Conservation (phyloP, 2,797 vertebrate species). For the Oryzias sinensis region DNA sequence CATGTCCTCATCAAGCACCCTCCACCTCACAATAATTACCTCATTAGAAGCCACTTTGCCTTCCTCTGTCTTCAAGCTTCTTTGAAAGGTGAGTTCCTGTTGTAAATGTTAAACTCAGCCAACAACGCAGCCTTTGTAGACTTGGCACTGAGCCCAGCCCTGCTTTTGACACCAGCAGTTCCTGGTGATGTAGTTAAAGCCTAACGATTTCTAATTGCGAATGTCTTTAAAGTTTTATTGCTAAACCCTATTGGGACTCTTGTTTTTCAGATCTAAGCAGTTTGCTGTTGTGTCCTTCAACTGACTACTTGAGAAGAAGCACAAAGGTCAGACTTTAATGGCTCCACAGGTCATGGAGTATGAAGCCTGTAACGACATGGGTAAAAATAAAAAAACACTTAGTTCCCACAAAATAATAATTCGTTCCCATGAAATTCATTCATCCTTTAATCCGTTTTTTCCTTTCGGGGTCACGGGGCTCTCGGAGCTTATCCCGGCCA, state of each 20-base stretch:
- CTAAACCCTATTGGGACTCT: conserved; percentile 12
- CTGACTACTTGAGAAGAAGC: conserved; percentile 26
- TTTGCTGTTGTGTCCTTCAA: conserved; percentile 39
- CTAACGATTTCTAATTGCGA: conserved; percentile 18
- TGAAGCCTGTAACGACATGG: too few species aligned
- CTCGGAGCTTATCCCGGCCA: too few species aligned
- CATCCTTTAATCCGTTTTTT: too few species aligned
- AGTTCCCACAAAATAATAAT: too few species aligned
- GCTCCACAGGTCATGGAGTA: not conserved
- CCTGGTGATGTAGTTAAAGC: conserved; percentile 14
- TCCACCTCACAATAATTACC: conserved; percentile 25
- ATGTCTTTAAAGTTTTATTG: conserved; percentile 3
- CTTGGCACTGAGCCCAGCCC: conserved; percentile 31
- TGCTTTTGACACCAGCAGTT: conserved; percentile 22
- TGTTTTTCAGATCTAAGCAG: conserved; percentile 4
- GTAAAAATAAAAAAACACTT: too few species aligned
- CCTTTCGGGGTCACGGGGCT: too few species aligned
- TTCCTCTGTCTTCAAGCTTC: conserved; percentile 22
- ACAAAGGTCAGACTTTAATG: conserved; percentile 7
- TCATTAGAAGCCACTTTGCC: conserved; percentile 13
- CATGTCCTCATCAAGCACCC: conserved; percentile 24
- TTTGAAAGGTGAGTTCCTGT: conserved; percentile 22
- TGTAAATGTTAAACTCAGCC: conserved; percentile 22
- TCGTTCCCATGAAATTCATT: too few species aligned
- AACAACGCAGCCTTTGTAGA: conserved; percentile 1